phyloP scores from a whole-genome alignment of 2,113 vertebrate genomes.

The Numida meleagris region DNA sequence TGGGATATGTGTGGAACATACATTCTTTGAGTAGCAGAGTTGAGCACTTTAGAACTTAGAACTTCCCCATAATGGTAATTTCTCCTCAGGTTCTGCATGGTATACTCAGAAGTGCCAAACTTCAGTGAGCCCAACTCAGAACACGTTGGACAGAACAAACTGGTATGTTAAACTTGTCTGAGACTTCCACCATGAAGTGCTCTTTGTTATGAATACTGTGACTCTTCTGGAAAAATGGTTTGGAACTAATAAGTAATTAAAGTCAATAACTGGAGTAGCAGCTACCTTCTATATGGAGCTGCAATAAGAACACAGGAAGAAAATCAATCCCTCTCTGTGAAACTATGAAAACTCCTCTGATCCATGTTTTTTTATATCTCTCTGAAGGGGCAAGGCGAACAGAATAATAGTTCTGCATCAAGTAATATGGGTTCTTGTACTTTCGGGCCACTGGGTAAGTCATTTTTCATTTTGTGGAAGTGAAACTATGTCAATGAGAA shows the following conservation, averaged over 20 bases:
- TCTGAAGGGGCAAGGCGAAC: constrained; percentile 88
- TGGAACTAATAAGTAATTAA: neutral
- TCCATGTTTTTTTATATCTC: neutral
- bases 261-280: neutral
- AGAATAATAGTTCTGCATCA: constrained; percentile 88
- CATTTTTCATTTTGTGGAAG: neutral
- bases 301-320: neutral
- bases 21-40: neutral
- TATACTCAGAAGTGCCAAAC: constrained; percentile 98
- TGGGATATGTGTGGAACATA: neutral
- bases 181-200: neutral
- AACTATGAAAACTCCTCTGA: constrained; percentile 32
- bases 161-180: constrained; percentile 76
- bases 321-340: neutral
- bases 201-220: neutral
- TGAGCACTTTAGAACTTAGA: neutral
- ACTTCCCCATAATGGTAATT: neutral
- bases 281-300: neutral
- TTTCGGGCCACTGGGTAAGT: constrained; percentile 87
- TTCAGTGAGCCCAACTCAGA: constrained; percentile 97
- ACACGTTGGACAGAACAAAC: constrained; percentile 87
- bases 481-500: neutral
- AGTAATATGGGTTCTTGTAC: constrained; percentile 89
- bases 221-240: neutral
- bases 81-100: constrained; percentile 94